Percentiles rank a stretch among this genome's conserved stretches.
phyloP scores from a whole-genome alignment of 2,888 invertebrate species.

The Polyommatus icarus region DNA sequence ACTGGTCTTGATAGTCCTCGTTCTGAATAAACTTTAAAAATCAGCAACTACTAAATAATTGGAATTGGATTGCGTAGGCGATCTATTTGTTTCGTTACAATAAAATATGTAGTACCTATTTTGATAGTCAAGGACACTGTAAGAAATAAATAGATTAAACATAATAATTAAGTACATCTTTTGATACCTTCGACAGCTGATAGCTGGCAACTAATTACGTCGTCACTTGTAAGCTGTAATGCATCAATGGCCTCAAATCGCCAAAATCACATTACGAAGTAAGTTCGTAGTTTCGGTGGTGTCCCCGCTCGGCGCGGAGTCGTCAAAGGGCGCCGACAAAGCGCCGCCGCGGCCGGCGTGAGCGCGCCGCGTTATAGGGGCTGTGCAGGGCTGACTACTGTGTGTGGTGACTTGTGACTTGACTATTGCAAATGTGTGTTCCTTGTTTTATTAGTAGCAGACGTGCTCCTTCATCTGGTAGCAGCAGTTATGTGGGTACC shows the following conservation, averaged over 20 bases:
- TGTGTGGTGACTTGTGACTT: not conserved
- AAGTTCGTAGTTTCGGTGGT: constrained; percentile 46
- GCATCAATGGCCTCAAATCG: not conserved
- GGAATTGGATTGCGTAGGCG: too few species aligned
- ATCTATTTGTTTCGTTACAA: too few species aligned
- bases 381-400: constrained; percentile 48
- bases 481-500: too few species aligned
- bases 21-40: too few species aligned
- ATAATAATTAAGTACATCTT: too few species aligned
- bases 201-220: too few species aligned
- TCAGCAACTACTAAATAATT: too few species aligned
- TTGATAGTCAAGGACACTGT: too few species aligned
- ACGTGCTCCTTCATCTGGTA: not conserved
- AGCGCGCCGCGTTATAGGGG: constrained; percentile 68
- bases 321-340: constrained; percentile 79
- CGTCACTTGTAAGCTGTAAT: not conserved
- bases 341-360: constrained; percentile 67
- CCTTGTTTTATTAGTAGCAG: not conserved
- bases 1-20: too few species aligned
- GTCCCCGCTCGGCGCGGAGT: constrained; percentile 46
- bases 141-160: too few species aligned
- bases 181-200: too few species aligned
- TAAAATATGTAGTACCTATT: too few species aligned
- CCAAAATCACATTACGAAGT: not conserved
- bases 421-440: not conserved